These are phyloP conservation scores for Chaetoderma sp. DNA, from an alignment of 2,888 invertebrate genomes.

Conservation along the genomic window DNA sequence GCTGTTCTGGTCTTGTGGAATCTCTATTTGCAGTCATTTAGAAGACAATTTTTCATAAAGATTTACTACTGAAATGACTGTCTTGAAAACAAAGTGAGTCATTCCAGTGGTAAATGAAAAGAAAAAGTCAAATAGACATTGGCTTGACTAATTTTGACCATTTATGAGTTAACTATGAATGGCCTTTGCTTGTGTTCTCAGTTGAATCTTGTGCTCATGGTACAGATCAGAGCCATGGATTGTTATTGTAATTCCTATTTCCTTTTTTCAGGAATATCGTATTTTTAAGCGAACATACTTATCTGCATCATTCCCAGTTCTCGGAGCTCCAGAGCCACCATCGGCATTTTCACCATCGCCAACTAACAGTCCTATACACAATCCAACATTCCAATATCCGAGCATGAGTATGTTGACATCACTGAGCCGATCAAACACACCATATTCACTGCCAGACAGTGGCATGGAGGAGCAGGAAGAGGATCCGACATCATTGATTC, in stretches of 20 bases:
- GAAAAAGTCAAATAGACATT: too few species aligned
- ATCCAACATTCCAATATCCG: background rate
- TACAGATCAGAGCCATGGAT: too few species aligned
- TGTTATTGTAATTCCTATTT: background rate
- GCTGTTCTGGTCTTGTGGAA: too few species aligned
- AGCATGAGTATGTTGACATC: background rate
- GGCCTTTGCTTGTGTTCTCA: background rate
- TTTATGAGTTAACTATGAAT: background rate
- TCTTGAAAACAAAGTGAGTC: too few species aligned
- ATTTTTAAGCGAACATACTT: conserved; percentile 52
- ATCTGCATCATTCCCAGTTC: conserved; percentile 57
- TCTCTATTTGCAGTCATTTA: too few species aligned
- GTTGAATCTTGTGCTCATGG: background rate
- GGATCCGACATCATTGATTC: conserved; percentile 53
- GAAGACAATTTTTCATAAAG: too few species aligned
- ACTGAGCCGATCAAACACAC: conserved; percentile 29
- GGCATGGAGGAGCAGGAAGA: conserved; percentile 46
- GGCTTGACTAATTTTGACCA: background rate
- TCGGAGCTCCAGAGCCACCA: conserved; percentile 60
- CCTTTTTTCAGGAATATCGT: conserved; percentile 39
- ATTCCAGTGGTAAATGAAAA: too few species aligned
- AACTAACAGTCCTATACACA: background rate
- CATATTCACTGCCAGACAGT: conserved; percentile 46
- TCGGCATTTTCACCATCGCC: conserved; percentile 47
- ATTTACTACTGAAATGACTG: too few species aligned